Conservation (phyloP, 2,888 invertebrate genomes). For the Villa cingulata region DNA sequence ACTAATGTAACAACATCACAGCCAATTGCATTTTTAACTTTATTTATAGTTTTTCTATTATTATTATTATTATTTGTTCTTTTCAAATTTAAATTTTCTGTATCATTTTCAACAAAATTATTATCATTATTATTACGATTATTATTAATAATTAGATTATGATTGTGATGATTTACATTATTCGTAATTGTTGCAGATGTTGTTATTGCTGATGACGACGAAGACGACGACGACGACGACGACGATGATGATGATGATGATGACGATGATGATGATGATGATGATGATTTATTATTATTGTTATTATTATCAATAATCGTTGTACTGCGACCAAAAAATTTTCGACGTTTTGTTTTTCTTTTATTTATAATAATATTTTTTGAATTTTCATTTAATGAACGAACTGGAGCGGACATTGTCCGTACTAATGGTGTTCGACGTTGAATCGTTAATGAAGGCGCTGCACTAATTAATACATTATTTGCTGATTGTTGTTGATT, state of each 20-base stretch:
- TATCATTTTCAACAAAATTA: conserved; percentile 18
- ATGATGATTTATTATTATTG: neutral
- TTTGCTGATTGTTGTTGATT: neutral
- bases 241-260: no score
- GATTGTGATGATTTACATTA: conserved; percentile 4
- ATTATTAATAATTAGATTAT: conserved; percentile 2
- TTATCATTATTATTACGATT: conserved; percentile 9
- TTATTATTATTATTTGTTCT: neutral
- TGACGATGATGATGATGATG: no score
- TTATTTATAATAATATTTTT: conserved; percentile 23
- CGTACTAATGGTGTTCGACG: conserved; percentile 32
- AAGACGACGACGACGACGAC: no score
- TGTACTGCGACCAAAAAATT: neutral
- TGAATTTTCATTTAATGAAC: conserved; percentile 24
- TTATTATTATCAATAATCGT: neutral
- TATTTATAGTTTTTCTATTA: conserved; percentile 5
- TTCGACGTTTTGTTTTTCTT: conserved; percentile 17
- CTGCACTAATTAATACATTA: conserved; percentile 15
- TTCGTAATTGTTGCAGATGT: no score
- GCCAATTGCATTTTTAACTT: conserved; percentile 15
- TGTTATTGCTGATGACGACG: no score
- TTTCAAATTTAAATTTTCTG: conserved; percentile 12
- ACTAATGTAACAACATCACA: conserved; percentile 49
- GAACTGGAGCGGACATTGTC: conserved; percentile 37
- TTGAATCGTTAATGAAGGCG: conserved; percentile 25